Conservation (phyloP, 2,888 invertebrate genomes). For the Diplolepis rosae region DNA sequence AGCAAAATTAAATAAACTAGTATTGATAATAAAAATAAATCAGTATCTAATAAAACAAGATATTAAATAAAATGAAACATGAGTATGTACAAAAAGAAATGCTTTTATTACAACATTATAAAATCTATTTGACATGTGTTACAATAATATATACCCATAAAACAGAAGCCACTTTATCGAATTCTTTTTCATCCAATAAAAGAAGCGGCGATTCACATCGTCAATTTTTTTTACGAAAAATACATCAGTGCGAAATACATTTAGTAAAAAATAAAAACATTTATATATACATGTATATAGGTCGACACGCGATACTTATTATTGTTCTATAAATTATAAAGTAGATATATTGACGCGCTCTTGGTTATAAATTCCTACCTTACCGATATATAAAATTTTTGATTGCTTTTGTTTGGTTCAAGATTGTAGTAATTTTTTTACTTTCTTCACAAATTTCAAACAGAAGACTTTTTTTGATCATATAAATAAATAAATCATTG, state of each 20-base stretch:
- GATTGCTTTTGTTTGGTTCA: too few species aligned
- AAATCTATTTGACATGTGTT: slow-evolving; percentile 66
- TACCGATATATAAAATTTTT: too few species aligned
- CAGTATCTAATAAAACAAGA: too few species aligned
- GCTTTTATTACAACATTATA: slow-evolving; percentile 72
- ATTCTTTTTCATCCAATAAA: slow-evolving; percentile 31
- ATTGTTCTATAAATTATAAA: neutral
- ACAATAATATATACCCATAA: slow-evolving; percentile 58
- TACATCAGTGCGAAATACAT: slow-evolving; percentile 64
- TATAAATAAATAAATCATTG: too few species aligned
- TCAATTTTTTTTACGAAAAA: slow-evolving; percentile 52
- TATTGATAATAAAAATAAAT: slow-evolving; percentile 6
- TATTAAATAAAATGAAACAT: slow-evolving; percentile 30
- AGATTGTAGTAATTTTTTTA: too few species aligned
- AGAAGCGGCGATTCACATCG: slow-evolving; percentile 36
- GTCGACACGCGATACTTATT: slow-evolving; percentile 20
- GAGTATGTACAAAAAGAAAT: slow-evolving; percentile 58
- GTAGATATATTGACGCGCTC: too few species aligned
- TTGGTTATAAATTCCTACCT: too few species aligned
- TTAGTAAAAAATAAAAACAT: slow-evolving; percentile 66
- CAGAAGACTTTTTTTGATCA: too few species aligned
- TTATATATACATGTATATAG: slow-evolving; percentile 43
- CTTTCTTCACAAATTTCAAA: too few species aligned
- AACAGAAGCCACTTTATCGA: slow-evolving; percentile 49
- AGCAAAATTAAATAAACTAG: neutral